Evolutionary conservation across 2,113 vertebrate species (phyloP).

Genomic region (Etia nguti): DNA sequence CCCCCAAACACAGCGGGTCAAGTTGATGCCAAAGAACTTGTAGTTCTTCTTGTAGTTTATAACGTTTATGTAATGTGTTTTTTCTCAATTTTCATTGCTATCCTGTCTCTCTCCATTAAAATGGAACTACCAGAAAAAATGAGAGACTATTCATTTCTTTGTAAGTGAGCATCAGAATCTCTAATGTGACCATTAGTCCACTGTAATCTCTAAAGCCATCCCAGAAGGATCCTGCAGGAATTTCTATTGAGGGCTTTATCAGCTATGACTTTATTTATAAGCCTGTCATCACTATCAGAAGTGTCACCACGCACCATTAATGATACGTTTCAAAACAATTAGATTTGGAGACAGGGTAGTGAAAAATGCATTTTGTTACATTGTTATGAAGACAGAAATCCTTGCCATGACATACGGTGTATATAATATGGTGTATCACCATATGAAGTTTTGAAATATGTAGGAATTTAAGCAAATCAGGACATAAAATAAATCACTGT

Average conservation of each 20-base stretch:
- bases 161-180: background rate
- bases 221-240: slow-evolving; percentile 9
- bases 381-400: background rate
- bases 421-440: too few species aligned
- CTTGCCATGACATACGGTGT: background rate
- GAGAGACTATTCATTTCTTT: background rate
- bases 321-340: background rate
- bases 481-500: background rate
- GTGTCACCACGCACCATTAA: background rate
- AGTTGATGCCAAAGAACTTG: background rate
- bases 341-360: background rate
- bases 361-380: background rate
- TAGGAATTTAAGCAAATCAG: rapidly evolving
- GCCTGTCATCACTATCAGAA: background rate
- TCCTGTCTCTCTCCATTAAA: background rate
- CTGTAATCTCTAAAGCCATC: slow-evolving; percentile 17
- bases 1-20: background rate
- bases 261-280: slow-evolving; percentile 27
- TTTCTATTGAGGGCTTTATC: slow-evolving; percentile 33
- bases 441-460: background rate
- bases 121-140: background rate
- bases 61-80: background rate
- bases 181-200: background rate
- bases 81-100: background rate
- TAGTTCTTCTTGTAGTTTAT: background rate